Evolutionary conservation across 2,113 vertebrate species (phyloP).

Genomic region (Taxidea taxus): DNA sequence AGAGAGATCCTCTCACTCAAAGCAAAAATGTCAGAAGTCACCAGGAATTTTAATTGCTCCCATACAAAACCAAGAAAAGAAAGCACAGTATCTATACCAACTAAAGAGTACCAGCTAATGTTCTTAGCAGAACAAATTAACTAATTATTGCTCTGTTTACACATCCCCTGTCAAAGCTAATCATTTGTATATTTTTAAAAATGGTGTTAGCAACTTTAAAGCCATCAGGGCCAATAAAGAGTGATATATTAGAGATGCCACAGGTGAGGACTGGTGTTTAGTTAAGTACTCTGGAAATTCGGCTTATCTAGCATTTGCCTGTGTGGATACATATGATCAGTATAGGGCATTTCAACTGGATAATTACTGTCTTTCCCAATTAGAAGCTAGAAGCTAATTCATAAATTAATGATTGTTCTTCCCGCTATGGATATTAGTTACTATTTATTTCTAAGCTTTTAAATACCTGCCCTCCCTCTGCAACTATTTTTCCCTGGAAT

Average conservation of each 20-base stretch:
- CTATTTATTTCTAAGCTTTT: constrained; percentile 12
- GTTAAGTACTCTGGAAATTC: neutral
- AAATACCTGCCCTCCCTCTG: neutral
- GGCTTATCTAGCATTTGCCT: neutral
- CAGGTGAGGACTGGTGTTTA: neutral
- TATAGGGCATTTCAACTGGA: neutral
- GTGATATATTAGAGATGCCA: neutral
- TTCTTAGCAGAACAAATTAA: neutral
- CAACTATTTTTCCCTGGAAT: neutral
- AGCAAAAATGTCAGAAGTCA: neutral
- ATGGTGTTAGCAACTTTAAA: neutral
- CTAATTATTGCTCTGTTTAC: neutral
- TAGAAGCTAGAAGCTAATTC: neutral
- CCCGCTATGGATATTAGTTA: neutral
- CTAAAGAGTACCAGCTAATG: neutral
- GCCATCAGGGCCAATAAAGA: neutral
- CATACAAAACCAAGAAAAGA: neutral
- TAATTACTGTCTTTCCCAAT: neutral
- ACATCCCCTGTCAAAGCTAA: neutral
- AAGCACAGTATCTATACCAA: neutral
- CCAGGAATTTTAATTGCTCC: neutral
- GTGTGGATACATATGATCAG: neutral
- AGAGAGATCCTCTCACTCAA: neutral
- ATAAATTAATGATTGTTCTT: neutral
- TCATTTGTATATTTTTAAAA: neutral